These are phyloP conservation scores for Microcebus tavaratra DNA, from an alignment of 2,113 vertebrate genomes.

Conservation along the genomic window DNA sequence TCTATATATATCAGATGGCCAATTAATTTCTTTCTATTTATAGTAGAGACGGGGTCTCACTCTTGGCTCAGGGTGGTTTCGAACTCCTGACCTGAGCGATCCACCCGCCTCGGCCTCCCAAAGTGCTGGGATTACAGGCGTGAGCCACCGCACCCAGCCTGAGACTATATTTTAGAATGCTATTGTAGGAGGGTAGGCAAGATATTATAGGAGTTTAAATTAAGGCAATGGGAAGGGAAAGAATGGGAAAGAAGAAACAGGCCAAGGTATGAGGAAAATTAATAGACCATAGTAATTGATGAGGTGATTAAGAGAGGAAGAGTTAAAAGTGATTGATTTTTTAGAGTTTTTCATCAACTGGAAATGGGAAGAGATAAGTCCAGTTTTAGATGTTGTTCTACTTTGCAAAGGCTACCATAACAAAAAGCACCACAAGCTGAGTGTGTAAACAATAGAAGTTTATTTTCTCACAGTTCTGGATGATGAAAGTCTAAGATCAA, in stretches of 20 bases:
- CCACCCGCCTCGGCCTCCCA: too few relatives aligned
- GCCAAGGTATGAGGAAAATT: neutral
- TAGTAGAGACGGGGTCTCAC: too few relatives aligned
- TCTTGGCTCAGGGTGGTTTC: too few relatives aligned
- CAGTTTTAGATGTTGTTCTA: neutral
- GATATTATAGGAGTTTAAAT: neutral
- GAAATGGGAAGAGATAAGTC: neutral
- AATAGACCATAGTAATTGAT: neutral
- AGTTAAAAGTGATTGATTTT: neutral
- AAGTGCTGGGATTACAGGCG: too few relatives aligned
- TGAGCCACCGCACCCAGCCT: too few relatives aligned
- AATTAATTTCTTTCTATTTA: too few relatives aligned
- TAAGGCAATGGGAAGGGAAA: neutral
- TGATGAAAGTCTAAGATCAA: neutral
- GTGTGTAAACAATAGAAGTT: neutral
- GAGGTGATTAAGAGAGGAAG: neutral
- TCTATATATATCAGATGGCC: too few relatives aligned
- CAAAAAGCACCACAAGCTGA: neutral
- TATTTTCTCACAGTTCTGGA: neutral
- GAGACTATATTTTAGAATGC: neutral
- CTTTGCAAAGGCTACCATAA: neutral
- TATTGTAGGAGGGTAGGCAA: neutral
- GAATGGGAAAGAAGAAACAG: conserved; percentile 14
- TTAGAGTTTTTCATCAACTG: neutral
- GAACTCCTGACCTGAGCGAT: too few relatives aligned